Base-by-base conservation (phyloP, 2,113 vertebrate species). In the Rhinopomastus cyanomelas region DNA sequence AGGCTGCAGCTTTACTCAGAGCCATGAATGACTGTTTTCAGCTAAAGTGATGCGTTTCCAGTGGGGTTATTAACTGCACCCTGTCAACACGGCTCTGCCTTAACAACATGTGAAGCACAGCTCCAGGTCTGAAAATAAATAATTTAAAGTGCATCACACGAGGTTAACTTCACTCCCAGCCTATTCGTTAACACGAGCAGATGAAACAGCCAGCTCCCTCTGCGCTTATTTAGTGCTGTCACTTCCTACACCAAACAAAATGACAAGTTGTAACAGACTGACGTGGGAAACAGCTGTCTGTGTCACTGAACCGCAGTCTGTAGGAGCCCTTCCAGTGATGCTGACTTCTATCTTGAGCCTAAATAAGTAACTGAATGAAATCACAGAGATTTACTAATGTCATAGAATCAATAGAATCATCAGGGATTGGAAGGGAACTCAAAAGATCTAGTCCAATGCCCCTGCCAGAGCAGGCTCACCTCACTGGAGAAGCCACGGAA, bases 61-160 rank as follows among this genome's bases (percentile, higher is more conserved):
- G 53, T 68, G 61, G 51, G 37, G 75, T 67, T 92, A 94, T 93
- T 94, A 92, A 93, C 1, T 0, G 64, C 82, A 84, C 74, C 75
- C 81, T 92, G 85, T 92, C 94, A 94, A 92, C 61, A 46, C 1
- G 55, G 79, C 57, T 92, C 81, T 89, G 71, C 72, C 68, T 81
- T 85, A 94, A 92, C 71, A 94, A 87, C 51, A 11, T 2, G 22
- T 78, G 90, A 90, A 87, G 73, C 42, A 87, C 61, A 44, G 65
- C 76, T 85, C 46, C 79, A 93, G 83, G 66, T 57, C 3, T 56
- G 85, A 89, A 92, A 95, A 95, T 73, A 93, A 94, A 96, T 94
- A 94, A 94, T 93, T 94, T 87, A 93, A 92, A 77, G 48, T 25
- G 53, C 78, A 83, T 91, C 72, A 59, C 59, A 44, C 66, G 83